Evolutionary conservation across 2,888 invertebrate species (phyloP).

Genomic region (Frankliniella fusca): DNA sequence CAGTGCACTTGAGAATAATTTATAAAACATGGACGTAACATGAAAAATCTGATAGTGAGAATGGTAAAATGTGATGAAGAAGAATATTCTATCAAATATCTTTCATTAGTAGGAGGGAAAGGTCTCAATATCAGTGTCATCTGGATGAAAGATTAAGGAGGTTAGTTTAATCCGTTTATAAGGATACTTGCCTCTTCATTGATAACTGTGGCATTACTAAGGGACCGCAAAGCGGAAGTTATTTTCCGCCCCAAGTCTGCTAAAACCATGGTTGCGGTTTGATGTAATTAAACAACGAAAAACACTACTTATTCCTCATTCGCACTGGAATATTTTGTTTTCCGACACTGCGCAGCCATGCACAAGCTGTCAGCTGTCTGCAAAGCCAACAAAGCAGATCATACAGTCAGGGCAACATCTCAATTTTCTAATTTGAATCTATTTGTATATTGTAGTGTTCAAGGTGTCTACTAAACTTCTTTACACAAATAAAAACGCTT

Average conservation of each 20-base stretch:
- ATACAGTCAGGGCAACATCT: background rate
- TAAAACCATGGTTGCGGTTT: conserved; percentile 79
- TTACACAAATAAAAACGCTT: too few relatives aligned
- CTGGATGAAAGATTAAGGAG: conserved; percentile 38
- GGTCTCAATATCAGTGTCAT: conserved; percentile 40
- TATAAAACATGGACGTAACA: too few relatives aligned
- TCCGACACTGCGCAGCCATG: conserved; percentile 25
- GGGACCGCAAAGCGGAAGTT: conserved; percentile 92
- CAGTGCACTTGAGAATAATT: too few relatives aligned
- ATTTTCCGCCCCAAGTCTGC: conserved; percentile 99
- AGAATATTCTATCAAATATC: too few relatives aligned
- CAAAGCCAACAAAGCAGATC: background rate
- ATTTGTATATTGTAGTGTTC: background rate
- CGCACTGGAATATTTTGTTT: conserved; percentile 28
- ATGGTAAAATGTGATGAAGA: too few relatives aligned
- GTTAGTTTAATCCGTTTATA: conserved; percentile 31
- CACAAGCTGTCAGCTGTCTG: conserved; percentile 13
- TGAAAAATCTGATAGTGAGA: too few relatives aligned
- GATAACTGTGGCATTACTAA: conserved; percentile 96
- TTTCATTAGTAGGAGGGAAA: too few relatives aligned
- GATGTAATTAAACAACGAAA: background rate
- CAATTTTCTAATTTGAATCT: background rate
- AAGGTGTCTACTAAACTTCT: too few relatives aligned
- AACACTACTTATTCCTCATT: background rate
- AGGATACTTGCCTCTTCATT: conserved; percentile 82